These are phyloP conservation scores for Lysandra coridon DNA, from an alignment of 2,888 invertebrate species.

Conservation along the genomic window DNA sequence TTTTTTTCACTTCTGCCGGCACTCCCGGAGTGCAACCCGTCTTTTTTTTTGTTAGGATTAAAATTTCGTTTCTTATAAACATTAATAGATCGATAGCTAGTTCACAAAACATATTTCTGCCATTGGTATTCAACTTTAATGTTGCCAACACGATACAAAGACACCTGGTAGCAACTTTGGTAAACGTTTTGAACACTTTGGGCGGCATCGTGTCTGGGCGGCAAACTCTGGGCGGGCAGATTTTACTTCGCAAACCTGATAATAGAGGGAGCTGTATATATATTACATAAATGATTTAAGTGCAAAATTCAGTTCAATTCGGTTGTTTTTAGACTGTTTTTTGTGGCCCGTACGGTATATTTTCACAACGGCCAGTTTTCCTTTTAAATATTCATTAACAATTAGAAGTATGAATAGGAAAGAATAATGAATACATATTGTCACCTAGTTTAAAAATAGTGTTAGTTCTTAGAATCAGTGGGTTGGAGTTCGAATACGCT, in stretches of 20 bases:
- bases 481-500: background rate
- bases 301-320: background rate
- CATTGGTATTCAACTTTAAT: too few relatives aligned
- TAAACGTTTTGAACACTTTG: background rate
- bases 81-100: too few relatives aligned
- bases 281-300: background rate
- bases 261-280: background rate
- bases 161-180: background rate
- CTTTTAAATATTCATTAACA: background rate
- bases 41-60: too few relatives aligned
- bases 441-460: conserved; percentile 20
- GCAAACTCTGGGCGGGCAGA: background rate
- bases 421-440: background rate
- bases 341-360: too few relatives aligned
- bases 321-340: too few relatives aligned
- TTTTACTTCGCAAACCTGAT: background rate
- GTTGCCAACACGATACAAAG: too few relatives aligned
- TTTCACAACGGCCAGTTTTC: too few relatives aligned
- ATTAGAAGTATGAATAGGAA: background rate
- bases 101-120: too few relatives aligned
- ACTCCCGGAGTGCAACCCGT: too few relatives aligned
- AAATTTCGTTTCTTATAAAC: too few relatives aligned
- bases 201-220: background rate
- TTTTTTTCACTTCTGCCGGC: too few relatives aligned
- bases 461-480: background rate